Conservation (phyloP, 2,113 vertebrate species). For the Argyrosomus japonicus region DNA sequence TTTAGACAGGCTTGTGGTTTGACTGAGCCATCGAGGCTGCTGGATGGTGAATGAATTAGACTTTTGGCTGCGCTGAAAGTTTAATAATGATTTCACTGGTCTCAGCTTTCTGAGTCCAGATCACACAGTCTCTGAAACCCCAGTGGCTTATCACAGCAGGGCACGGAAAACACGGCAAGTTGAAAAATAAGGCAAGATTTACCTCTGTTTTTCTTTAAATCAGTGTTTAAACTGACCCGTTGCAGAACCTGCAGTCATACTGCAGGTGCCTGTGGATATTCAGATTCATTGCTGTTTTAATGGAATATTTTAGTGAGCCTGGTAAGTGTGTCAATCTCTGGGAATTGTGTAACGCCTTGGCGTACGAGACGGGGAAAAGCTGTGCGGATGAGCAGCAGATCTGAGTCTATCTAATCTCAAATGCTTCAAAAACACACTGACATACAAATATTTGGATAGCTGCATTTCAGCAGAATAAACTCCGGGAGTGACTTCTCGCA, state of each 20-base stretch:
- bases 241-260: background rate
- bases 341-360: constrained; percentile 48
- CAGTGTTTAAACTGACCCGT: background rate
- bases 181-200: constrained; percentile 25
- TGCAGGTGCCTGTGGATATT: background rate
- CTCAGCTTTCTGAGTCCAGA: constrained; percentile 46
- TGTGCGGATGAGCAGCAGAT: constrained; percentile 37
- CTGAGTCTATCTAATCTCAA: constrained; percentile 36
- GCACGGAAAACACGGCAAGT: constrained; percentile 32
- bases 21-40: constrained; percentile 12
- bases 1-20: constrained; percentile 32
- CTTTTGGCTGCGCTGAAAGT: constrained; percentile 17
- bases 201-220: constrained; percentile 16
- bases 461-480: constrained; percentile 21
- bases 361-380: constrained; percentile 6
- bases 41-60: constrained; percentile 44
- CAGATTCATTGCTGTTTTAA: background rate
- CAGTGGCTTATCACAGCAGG: constrained; percentile 31
- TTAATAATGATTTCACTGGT: constrained; percentile 52
- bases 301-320: constrained; percentile 14
- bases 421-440: constrained; percentile 29
- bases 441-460: constrained; percentile 57
- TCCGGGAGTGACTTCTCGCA: background rate
- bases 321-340: constrained; percentile 19
- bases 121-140: constrained; percentile 43